Conservation (phyloP, 2,888 invertebrate genomes). For the Apamea monoglypha region DNA sequence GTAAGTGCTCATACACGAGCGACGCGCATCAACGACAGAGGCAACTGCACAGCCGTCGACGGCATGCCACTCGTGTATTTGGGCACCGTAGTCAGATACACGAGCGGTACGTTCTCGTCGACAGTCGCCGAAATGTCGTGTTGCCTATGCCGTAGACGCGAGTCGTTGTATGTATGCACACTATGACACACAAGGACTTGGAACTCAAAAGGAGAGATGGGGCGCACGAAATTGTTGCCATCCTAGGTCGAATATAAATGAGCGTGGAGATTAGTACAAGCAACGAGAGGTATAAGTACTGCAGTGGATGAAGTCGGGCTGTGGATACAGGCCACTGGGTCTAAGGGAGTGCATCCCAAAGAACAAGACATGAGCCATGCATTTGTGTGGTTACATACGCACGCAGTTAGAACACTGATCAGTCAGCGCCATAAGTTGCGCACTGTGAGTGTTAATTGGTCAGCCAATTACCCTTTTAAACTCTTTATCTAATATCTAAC, state of each 20-base stretch:
- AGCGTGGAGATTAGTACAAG: background rate
- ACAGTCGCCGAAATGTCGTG: too few species aligned
- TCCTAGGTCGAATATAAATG: too few species aligned
- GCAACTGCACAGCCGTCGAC: background rate
- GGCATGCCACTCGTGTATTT: background rate
- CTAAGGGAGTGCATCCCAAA: background rate
- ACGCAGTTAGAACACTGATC: background rate
- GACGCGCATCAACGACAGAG: background rate
- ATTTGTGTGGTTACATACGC: background rate
- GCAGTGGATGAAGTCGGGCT: background rate
- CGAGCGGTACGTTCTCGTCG: background rate
- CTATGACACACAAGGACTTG: background rate
- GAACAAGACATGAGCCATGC: background rate
- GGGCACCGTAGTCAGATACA: background rate
- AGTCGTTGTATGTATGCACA: background rate
- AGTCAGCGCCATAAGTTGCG: background rate
- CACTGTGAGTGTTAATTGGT: background rate
- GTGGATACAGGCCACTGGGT: background rate
- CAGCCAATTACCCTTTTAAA: background rate
- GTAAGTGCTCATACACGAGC: constrained; percentile 63
- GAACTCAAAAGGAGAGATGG: background rate
- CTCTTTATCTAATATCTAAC: background rate
- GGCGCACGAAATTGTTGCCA: background rate
- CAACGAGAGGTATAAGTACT: background rate
- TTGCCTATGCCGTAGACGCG: background rate